Percentiles rank a stretch among this genome's conserved stretches.
Evolutionary conservation across 2,797 vertebrate species (phyloP).

Genomic region (Craterocephalus amniculus): DNA sequence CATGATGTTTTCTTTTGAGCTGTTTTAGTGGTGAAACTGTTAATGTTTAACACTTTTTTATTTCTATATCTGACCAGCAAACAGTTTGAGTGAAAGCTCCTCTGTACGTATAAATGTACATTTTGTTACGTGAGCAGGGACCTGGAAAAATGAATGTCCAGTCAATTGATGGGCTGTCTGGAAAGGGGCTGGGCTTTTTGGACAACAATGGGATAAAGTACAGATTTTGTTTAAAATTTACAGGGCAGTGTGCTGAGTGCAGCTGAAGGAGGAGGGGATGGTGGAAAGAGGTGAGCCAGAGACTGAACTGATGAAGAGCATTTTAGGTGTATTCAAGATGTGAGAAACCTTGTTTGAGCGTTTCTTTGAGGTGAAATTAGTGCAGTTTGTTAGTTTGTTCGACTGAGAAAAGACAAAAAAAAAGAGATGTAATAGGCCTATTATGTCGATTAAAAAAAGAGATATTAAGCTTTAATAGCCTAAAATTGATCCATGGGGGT

Average conservation of each 20-base stretch:
- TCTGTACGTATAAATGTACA: slow-evolving; percentile 53
- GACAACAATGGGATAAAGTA: slow-evolving; percentile 64
- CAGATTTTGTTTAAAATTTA: slow-evolving; percentile 71
- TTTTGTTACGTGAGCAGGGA: slow-evolving; percentile 69
- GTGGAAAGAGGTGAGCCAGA: slow-evolving; percentile 46
- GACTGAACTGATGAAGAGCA: slow-evolving; percentile 13
- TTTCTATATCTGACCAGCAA: slow-evolving; percentile 42
- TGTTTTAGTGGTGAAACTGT: slow-evolving; percentile 61
- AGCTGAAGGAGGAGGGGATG: slow-evolving; percentile 29
- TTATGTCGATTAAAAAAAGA: too few species aligned
- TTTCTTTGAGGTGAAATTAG: slow-evolving; percentile 47
- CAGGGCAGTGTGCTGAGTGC: slow-evolving; percentile 35
- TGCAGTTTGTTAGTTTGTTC: too few species aligned
- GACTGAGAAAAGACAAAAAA: too few species aligned
- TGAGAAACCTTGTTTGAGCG: slow-evolving; percentile 45
- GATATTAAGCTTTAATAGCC: too few species aligned
- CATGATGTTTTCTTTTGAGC: slow-evolving; percentile 62
- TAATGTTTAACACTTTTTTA: slow-evolving; percentile 73
- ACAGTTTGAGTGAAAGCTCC: slow-evolving; percentile 33
- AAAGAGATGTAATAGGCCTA: too few species aligned
- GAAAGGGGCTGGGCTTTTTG: slow-evolving; percentile 54
- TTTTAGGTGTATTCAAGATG: slow-evolving; percentile 44
- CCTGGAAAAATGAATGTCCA: slow-evolving; percentile 57
- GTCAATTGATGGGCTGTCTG: slow-evolving; percentile 62
- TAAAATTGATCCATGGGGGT: too few species aligned